Conservation (phyloP, 1,140 invertebrate species). For the Trichomalopsis sarcophagae region DNA sequence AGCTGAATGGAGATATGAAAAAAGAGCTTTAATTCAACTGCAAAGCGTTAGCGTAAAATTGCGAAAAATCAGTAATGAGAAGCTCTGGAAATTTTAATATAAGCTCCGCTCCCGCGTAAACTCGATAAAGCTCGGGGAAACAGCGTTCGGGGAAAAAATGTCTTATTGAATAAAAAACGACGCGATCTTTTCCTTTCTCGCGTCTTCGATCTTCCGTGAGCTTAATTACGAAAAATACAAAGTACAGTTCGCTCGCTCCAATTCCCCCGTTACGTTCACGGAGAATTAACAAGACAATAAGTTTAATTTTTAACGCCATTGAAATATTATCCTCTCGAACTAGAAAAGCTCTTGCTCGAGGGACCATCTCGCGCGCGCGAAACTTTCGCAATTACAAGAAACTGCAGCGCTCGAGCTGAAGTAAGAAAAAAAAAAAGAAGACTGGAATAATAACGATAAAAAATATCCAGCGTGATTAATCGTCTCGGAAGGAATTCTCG, state of each 20-base stretch:
- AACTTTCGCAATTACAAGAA: neutral
- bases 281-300: neutral
- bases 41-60: neutral
- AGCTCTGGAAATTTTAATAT: neutral
- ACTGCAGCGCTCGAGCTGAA: neutral
- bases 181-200: too few relatives aligned
- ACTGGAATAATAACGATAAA: neutral
- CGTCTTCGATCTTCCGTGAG: too few relatives aligned
- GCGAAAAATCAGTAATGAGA: neutral
- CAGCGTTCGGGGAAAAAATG: neutral
- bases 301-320: neutral
- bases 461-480: neutral
- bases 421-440: neutral
- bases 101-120: too few relatives aligned
- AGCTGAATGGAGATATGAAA: too few relatives aligned
- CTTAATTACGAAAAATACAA: neutral
- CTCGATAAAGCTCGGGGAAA: neutral
- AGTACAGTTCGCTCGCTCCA: too few relatives aligned
- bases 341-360: neutral
- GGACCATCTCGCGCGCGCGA: neutral
- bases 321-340: neutral
- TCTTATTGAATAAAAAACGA: neutral
- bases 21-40: neutral
- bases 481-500: neutral
- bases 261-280: neutral